phyloP scores from a whole-genome alignment of 2,888 invertebrate species.

The Cosmopolites sordidus region DNA sequence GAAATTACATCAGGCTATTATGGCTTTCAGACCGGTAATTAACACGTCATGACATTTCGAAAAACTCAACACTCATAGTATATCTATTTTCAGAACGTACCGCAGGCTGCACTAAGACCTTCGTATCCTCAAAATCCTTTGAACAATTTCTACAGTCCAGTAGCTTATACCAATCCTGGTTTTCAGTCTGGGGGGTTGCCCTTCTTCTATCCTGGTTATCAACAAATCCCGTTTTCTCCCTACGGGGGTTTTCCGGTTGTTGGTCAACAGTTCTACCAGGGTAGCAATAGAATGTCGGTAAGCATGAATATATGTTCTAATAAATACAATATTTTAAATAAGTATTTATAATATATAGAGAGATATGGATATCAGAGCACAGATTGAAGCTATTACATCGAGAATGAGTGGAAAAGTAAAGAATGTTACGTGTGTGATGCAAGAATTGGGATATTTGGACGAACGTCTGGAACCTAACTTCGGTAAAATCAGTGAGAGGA shows the following conservation, averaged over 20 bases:
- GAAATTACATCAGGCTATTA: slow-evolving; percentile 55
- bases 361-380: slow-evolving; percentile 59
- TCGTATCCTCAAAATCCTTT: slow-evolving; percentile 38
- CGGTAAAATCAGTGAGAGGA: slow-evolving; percentile 58
- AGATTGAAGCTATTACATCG: slow-evolving; percentile 56
- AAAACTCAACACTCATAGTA: neutral
- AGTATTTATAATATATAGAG: slow-evolving; percentile 50
- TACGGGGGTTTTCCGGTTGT: slow-evolving; percentile 46
- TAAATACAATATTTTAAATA: no score
- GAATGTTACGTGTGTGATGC: slow-evolving; percentile 69
- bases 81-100: slow-evolving; percentile 37
- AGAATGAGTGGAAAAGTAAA: slow-evolving; percentile 53
- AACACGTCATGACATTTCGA: neutral
- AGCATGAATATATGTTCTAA: no score
- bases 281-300: slow-evolving; percentile 55
- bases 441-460: slow-evolving; percentile 65
- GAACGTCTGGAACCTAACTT: slow-evolving; percentile 64
- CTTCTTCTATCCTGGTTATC: slow-evolving; percentile 51
- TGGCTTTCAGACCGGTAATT: slow-evolving; percentile 54
- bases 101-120: slow-evolving; percentile 50
- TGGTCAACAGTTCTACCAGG: slow-evolving; percentile 41
- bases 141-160: slow-evolving; percentile 38
- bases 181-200: slow-evolving; percentile 24
- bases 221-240: slow-evolving; percentile 41
- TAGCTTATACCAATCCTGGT: slow-evolving; percentile 27